These are phyloP conservation scores for Rhinopomastus cyanomelas DNA, from an alignment of 2,113 vertebrate genomes.

Conservation along the genomic window DNA sequence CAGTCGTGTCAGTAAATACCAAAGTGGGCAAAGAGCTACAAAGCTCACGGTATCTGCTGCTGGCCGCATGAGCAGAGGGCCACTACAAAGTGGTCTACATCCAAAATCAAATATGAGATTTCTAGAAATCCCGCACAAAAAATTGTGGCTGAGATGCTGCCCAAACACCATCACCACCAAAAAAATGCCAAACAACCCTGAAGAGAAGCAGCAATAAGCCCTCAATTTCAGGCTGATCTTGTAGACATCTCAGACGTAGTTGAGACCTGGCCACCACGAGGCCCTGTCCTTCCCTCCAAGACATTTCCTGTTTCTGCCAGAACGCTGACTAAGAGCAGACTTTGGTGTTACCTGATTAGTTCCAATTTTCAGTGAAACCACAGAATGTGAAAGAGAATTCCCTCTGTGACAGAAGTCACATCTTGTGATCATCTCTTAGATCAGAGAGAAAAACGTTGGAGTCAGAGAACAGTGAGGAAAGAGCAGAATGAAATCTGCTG, in stretches of 20 bases:
- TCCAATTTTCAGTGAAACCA: not conserved
- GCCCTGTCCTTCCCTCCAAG: not conserved
- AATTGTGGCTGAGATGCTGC: not conserved
- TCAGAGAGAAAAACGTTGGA: not conserved
- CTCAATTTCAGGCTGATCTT: not conserved
- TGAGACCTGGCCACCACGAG: not conserved
- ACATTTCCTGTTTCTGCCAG: not conserved
- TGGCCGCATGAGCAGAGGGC: not conserved
- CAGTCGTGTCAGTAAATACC: not conserved
- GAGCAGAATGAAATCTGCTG: not conserved
- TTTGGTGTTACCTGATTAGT: not conserved
- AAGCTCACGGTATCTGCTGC: accelerated
- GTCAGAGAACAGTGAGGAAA: not conserved
- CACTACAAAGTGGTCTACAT: not conserved
- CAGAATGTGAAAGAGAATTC: not conserved
- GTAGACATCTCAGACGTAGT: not conserved
- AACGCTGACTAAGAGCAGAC: not conserved
- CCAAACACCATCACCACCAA: not conserved
- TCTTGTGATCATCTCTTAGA: not conserved
- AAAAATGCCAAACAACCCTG: not conserved
- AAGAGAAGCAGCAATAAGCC: not conserved
- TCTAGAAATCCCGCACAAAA: not conserved
- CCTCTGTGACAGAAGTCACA: not conserved
- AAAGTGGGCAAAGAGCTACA: not conserved
- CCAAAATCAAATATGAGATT: not conserved